Conservation (phyloP, 2,113 vertebrate genomes). For the Apaloderma vittatum region DNA sequence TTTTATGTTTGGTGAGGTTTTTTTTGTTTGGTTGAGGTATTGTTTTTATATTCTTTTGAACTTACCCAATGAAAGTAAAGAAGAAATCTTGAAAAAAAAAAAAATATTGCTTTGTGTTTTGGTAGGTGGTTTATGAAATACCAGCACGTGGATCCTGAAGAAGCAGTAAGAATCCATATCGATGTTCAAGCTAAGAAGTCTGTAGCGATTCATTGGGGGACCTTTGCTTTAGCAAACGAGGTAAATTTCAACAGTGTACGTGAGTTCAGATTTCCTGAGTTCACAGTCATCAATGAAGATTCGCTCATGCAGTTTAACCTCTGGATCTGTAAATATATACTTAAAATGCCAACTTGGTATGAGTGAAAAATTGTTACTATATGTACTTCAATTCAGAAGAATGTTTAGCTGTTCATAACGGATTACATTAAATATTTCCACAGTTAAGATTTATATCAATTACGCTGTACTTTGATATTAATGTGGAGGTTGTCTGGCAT, state of each 20-base stretch:
- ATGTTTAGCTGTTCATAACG: neutral
- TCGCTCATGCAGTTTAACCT: neutral
- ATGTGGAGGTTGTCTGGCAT: neutral
- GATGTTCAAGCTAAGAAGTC: slow-evolving; percentile 92
- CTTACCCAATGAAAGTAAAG: neutral
- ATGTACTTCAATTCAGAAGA: neutral
- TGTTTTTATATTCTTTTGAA: neutral
- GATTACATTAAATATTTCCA: neutral
- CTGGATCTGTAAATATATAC: neutral
- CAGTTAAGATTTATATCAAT: too few species aligned
- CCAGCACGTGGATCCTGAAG: slow-evolving; percentile 94
- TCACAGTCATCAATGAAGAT: neutral
- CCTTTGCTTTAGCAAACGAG: slow-evolving; percentile 94
- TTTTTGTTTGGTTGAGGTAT: too few species aligned
- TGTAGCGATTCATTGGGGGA: slow-evolving; percentile 95
- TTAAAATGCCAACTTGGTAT: neutral
- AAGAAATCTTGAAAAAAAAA: neutral
- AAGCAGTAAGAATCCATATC: slow-evolving; percentile 92
- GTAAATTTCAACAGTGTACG: slow-evolving; percentile 67
- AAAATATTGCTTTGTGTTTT: slow-evolving; percentile 59
- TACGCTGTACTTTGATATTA: too few species aligned
- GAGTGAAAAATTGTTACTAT: neutral
- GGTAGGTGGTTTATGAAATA: slow-evolving; percentile 92
- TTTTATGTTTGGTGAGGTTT: too few species aligned
- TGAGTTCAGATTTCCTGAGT: neutral